A percentile compares a stretch with the other conserved stretches of the same genome.
Conservation (phyloP, 2,113 vertebrate species). For the Rhinoderma darwinii region DNA sequence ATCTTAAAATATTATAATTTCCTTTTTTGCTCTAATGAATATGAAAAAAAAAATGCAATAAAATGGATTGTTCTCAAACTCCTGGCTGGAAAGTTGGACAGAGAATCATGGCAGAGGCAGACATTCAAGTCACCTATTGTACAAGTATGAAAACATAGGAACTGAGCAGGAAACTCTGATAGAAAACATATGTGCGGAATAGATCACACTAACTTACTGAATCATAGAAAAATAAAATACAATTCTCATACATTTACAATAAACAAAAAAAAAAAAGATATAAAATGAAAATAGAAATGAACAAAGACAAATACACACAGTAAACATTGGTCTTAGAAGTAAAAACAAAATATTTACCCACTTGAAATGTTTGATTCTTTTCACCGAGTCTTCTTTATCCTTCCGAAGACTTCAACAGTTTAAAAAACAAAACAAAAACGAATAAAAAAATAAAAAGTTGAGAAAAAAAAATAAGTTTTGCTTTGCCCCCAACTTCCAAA, state of each 20-base stretch:
- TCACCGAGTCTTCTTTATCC: slow-evolving; percentile 26
- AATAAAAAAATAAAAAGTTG: neutral
- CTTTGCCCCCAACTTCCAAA: neutral
- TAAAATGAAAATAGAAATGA: neutral
- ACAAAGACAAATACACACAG: neutral
- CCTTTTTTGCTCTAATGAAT: too few species aligned
- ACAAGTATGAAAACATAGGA: slow-evolving; percentile 39
- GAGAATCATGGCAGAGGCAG: neutral
- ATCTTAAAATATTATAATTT: too few species aligned
- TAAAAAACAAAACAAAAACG: neutral
- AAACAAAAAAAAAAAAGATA: neutral
- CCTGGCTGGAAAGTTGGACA: slow-evolving; percentile 1
- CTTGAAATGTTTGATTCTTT: slow-evolving; percentile 2
- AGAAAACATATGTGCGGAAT: slow-evolving; percentile 43
- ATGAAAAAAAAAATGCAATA: too few species aligned
- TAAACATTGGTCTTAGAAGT: neutral
- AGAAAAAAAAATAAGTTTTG: neutral
- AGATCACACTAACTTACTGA: neutral
- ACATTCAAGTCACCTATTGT: slow-evolving; percentile 34
- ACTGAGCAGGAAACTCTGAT: slow-evolving; percentile 25
- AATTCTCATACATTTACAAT: neutral
- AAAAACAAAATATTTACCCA: slow-evolving; percentile 19
- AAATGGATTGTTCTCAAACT: too few species aligned
- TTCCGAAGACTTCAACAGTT: neutral
- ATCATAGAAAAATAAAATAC: neutral